phyloP scores from a whole-genome alignment of 2,888 invertebrate genomes.

The Papilio gigon region DNA sequence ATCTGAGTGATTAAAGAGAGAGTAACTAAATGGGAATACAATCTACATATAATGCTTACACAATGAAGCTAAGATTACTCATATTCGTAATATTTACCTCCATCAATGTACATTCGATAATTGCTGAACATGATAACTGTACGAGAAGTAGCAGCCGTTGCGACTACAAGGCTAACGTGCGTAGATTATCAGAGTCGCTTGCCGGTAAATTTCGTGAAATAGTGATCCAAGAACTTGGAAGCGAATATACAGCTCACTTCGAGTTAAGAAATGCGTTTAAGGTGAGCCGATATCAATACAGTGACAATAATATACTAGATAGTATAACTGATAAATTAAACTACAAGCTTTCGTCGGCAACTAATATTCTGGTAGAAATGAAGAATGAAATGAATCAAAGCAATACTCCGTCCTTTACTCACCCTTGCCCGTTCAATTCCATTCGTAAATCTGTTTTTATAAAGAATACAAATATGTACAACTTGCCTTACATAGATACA shows the following conservation, averaged over 20 bases:
- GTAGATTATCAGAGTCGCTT: constrained; percentile 65
- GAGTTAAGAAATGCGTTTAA: constrained; percentile 71
- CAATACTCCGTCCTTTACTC: constrained; percentile 75
- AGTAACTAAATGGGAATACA: constrained; percentile 46
- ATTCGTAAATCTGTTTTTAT: constrained; percentile 76
- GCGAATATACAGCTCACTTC: constrained; percentile 70
- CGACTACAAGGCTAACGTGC: constrained; percentile 70
- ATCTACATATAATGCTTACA: constrained; percentile 51
- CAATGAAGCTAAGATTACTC: constrained; percentile 72
- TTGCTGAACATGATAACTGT: constrained; percentile 70
- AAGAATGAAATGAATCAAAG: constrained; percentile 65
- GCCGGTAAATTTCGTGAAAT: constrained; percentile 70
- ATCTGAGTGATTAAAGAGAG: constrained; percentile 5
- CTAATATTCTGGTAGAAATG: constrained; percentile 71
- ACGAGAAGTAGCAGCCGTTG: constrained; percentile 65
- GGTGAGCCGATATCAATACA: constrained; percentile 64
- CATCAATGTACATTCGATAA: constrained; percentile 56
- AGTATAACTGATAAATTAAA: constrained; percentile 69
- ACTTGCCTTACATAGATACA: constrained; percentile 55
- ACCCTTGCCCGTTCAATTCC: constrained; percentile 78
- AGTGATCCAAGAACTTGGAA: constrained; percentile 71
- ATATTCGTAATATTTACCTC: constrained; percentile 63
- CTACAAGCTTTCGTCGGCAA: constrained; percentile 71
- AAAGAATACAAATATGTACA: constrained; percentile 64
- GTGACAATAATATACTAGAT: constrained; percentile 63